Evolutionary conservation across 2,888 invertebrate species (phyloP).

Genomic region (Galerucella pusilla): DNA sequence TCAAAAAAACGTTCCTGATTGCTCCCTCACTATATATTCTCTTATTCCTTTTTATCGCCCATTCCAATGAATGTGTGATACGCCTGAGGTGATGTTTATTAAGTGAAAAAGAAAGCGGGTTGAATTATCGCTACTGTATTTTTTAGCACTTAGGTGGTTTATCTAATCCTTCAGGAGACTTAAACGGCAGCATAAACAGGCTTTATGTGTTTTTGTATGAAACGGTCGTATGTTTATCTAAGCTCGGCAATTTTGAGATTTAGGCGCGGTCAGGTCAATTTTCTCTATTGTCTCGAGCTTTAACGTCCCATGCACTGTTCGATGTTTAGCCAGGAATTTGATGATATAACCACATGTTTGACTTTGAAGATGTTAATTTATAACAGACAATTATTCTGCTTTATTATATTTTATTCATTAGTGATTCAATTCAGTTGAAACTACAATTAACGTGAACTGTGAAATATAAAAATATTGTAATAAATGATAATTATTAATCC

Average conservation of each 20-base stretch:
- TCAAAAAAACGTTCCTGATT: too few species aligned
- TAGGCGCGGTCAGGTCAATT: constrained; percentile 39
- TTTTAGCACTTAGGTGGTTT: constrained; percentile 53
- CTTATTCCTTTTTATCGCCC: not conserved
- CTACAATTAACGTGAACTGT: too few species aligned
- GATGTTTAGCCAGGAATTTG: constrained; percentile 23
- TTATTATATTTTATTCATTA: not conserved
- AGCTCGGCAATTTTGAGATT: constrained; percentile 49
- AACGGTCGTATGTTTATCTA: constrained; percentile 50
- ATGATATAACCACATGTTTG: constrained; percentile 22
- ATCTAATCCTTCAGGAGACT: constrained; percentile 51
- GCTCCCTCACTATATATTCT: not conserved
- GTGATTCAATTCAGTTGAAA: not conserved
- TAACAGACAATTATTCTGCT: not conserved
- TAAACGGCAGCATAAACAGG: constrained; percentile 54
- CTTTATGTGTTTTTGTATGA: constrained; percentile 54
- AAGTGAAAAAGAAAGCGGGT: constrained; percentile 48
- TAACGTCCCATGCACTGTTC: constrained; percentile 12
- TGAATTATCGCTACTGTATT: constrained; percentile 49
- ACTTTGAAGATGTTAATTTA: constrained; percentile 8
- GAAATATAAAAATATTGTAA: too few species aligned
- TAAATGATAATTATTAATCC: too few species aligned
- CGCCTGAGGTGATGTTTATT: constrained; percentile 44
- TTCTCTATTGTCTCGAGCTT: constrained; percentile 34
- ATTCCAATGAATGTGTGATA: not conserved